phyloP scores from a whole-genome alignment of 2,888 invertebrate genomes.

The Rhyacophila evoluta region DNA sequence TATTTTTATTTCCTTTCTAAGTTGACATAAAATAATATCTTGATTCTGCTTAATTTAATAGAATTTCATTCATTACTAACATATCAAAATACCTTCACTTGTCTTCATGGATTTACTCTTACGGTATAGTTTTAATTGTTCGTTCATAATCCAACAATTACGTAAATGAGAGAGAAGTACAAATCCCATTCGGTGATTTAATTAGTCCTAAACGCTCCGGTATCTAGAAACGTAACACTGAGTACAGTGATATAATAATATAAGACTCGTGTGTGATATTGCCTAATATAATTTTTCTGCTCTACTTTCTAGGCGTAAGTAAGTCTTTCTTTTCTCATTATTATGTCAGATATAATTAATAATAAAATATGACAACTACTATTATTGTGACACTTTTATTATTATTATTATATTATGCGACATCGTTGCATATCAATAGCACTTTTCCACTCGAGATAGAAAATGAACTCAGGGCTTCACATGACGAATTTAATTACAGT shows the following conservation, averaged over 20 bases:
- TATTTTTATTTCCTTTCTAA: too few relatives aligned
- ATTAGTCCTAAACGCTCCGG: not conserved
- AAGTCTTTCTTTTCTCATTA: conserved; percentile 12
- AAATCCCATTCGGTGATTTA: not conserved
- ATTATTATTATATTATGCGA: not conserved
- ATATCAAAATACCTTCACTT: too few relatives aligned
- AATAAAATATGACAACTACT: conserved; percentile 1
- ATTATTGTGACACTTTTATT: not conserved
- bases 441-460: not conserved
- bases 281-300: conserved; percentile 15
- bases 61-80: too few relatives aligned
- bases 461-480: not conserved
- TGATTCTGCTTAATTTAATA: too few relatives aligned
- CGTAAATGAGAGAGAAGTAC: not conserved
- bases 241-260: not conserved
- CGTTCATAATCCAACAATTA: too few relatives aligned
- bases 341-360: not conserved
- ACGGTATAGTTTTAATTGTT: too few relatives aligned
- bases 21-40: too few relatives aligned
- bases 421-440: not conserved
- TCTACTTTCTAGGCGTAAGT: not conserved
- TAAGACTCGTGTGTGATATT: not conserved
- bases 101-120: too few relatives aligned
- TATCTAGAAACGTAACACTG: not conserved
- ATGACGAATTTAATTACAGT: too few relatives aligned